Conservation (phyloP, 2,113 vertebrate species). For the Gracilinanus agilis region DNA sequence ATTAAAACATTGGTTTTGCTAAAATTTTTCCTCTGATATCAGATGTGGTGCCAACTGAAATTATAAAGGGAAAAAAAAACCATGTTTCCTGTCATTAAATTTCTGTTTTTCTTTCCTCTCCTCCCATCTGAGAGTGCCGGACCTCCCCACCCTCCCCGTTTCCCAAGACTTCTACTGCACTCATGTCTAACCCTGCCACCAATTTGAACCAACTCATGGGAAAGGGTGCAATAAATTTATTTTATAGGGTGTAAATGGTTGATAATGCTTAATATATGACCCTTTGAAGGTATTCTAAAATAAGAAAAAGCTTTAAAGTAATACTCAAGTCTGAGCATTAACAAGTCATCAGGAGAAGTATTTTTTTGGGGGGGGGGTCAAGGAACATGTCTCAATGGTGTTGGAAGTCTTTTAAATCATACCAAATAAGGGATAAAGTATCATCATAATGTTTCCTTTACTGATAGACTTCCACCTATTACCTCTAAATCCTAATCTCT, state of each 20-base stretch:
- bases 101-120: neutral
- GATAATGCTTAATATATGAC: neutral
- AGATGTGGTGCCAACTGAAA: neutral
- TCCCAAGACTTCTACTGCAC: neutral
- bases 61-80: neutral
- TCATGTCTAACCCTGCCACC: neutral
- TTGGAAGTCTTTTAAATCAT: neutral
- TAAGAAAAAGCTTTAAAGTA: neutral
- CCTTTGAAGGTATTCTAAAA: neutral
- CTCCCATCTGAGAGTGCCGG: neutral
- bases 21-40: neutral
- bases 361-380: neutral
- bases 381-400: neutral
- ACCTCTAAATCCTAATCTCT: neutral
- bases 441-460: neutral
- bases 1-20: neutral
- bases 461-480: neutral
- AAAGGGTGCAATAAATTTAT: neutral
- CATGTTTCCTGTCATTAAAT: neutral
- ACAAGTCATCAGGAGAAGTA: neutral
- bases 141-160: neutral
- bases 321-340: neutral
- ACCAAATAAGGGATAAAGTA: neutral
- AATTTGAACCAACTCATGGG: neutral
- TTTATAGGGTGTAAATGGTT: neutral